Conservation (phyloP, 2,888 invertebrate species). For the Lydus trimaculatus region DNA sequence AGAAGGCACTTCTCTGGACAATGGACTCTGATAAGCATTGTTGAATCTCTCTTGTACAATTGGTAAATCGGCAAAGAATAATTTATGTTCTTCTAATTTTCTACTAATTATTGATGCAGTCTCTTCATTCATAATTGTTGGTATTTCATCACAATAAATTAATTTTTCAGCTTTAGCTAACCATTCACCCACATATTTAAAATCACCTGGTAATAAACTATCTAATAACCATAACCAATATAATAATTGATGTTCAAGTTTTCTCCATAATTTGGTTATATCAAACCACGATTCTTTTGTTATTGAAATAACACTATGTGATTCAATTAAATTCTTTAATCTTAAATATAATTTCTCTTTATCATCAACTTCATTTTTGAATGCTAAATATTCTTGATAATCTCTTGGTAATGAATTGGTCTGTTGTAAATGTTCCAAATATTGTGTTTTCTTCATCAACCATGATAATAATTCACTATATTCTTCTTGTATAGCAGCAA, state of each 20-base stretch:
- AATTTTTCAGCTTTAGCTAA: conserved; percentile 85
- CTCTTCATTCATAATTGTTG: conserved; percentile 85
- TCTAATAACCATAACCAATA: conserved; percentile 92
- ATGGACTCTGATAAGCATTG: conserved; percentile 72
- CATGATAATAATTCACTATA: conserved; percentile 82
- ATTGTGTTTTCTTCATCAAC: conserved; percentile 79
- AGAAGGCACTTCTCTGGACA: conserved; percentile 74
- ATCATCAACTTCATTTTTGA: conserved; percentile 79
- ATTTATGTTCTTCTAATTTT: conserved; percentile 88
- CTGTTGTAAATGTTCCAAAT: conserved; percentile 79
- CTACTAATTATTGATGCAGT: conserved; percentile 87
- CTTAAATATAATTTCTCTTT: conserved; percentile 77
- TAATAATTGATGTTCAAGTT: conserved; percentile 78
- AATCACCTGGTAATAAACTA: conserved; percentile 82
- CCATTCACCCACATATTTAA: conserved; percentile 90
- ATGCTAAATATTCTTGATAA: conserved; percentile 81
- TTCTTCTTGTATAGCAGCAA: conserved; percentile 81
- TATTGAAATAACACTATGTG: conserved; percentile 81
- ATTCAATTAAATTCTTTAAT: conserved; percentile 80
- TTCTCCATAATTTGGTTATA: conserved; percentile 81
- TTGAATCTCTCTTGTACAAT: conserved; percentile 80
- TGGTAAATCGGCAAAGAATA: conserved; percentile 87
- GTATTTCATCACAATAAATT: conserved; percentile 82
- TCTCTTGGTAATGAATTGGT: conserved; percentile 77
- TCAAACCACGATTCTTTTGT: conserved; percentile 87